Conservation (phyloP, 2,797 vertebrate species). For the Scolopax rusticola region DNA sequence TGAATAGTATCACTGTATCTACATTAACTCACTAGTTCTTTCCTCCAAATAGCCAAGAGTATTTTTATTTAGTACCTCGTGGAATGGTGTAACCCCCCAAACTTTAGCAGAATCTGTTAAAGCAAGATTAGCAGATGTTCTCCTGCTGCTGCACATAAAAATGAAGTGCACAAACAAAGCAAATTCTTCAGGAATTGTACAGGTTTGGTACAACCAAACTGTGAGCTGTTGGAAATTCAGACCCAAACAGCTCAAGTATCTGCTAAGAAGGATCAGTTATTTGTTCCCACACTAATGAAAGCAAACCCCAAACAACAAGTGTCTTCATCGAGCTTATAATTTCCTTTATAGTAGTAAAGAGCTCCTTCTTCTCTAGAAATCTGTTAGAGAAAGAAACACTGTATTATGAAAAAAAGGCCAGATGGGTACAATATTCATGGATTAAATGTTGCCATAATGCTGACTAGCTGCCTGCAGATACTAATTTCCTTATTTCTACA, state of each 20-base stretch:
- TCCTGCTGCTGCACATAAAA: not conserved
- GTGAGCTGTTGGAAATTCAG: not conserved
- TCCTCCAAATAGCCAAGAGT: not conserved
- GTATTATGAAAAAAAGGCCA: not conserved
- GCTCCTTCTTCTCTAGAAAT: not conserved
- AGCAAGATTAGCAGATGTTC: not conserved
- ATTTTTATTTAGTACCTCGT: not conserved
- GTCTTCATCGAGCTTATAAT: not conserved
- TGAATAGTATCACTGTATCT: not conserved
- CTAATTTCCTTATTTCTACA: not conserved
- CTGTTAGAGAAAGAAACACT: not conserved
- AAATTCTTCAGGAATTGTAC: not conserved
- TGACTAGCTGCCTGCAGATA: not conserved
- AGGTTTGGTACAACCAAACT: not conserved
- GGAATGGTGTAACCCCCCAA: not conserved
- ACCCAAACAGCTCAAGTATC: not conserved
- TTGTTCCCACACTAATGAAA: not conserved
- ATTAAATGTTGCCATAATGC: not conserved
- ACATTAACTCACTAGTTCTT: not conserved
- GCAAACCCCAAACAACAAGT: not conserved
- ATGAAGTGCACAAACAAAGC: not conserved
- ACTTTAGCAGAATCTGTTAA: not conserved
- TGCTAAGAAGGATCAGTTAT: not conserved
- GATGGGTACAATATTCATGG: not conserved
- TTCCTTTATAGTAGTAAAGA: not conserved